Evolutionary conservation across 2,888 invertebrate genomes (phyloP).

Genomic region (Troides aeacus): DNA sequence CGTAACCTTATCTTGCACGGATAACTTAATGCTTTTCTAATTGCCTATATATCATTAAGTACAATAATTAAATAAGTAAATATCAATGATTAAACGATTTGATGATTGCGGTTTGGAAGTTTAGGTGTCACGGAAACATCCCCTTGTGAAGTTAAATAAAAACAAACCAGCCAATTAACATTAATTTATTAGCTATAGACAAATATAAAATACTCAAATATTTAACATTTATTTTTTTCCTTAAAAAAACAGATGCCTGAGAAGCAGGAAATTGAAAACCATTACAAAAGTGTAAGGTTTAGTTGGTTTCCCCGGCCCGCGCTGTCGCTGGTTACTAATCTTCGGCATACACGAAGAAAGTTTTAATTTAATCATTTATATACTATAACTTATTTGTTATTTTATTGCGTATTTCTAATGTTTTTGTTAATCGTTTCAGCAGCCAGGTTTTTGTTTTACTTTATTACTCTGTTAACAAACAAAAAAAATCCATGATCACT

Average conservation of each 20-base stretch:
- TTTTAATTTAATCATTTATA: slow-evolving; percentile 12
- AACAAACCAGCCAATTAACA: not conserved
- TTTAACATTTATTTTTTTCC: not conserved
- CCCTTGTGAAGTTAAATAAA: not conserved
- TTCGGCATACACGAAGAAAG: slow-evolving; percentile 17
- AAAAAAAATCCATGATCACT: not conserved
- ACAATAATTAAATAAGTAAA: no score
- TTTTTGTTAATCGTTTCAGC: slow-evolving; percentile 21
- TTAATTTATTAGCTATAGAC: not conserved
- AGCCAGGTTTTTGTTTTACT: slow-evolving; percentile 14
- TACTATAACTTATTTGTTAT: slow-evolving; percentile 1
- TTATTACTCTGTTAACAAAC: no score
- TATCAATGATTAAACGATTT: no score
- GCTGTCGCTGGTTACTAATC: slow-evolving; percentile 30
- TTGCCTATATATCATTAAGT: no score
- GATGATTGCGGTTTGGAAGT: no score
- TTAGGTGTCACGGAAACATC: no score
- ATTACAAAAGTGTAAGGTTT: slow-evolving; percentile 67
- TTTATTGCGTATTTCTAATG: slow-evolving; percentile 24
- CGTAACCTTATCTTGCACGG: no score
- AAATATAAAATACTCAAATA: not conserved
- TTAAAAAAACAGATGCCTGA: slow-evolving; percentile 56
- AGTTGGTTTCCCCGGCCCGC: slow-evolving; percentile 31
- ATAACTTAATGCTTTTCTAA: no score
- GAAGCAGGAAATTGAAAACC: slow-evolving; percentile 65